Base-by-base conservation (phyloP, 1,140 invertebrate genomes). In the Ips typographus region DNA sequence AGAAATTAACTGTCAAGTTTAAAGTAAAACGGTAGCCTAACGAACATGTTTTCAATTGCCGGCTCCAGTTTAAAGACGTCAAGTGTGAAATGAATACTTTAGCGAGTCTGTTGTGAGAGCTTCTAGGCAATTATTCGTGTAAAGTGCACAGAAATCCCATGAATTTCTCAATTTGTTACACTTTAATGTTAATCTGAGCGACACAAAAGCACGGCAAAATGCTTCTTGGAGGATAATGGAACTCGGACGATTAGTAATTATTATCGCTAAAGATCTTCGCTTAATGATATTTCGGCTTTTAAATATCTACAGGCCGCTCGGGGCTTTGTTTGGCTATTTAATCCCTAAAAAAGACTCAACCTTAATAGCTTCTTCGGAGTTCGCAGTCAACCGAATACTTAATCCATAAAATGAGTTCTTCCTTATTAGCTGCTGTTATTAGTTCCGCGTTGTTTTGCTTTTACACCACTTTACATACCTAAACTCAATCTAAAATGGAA, bases 131-230 rank as follows among this genome's bases (percentile, higher is more conserved):
- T 55, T 55, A 55, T 55, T 55, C 52, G 37, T 2, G n/a, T 55
- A 55, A 55, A 55, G 37, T 55, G 37, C 52, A 55, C 5, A 55
- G 52, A 55, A 55, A 55, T 55, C 52, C 37, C 37, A 55, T 38
- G 52, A 55, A 55, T 55, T 55, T 55, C 52, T 36, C 37, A 55
- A 55, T 55, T 55, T 55, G 37, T 55, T 55, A 55, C 8, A 55
- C 52, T 49, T 49, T 49, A 49, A 55, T 37, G n/a, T 55, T 55
- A 55, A 55, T 55, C 52, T 1, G 6, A 36, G 52, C 37, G n/a
- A 22, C 52, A 55, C 37, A 38, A 55, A 55, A 38, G n/a, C 4
- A n/a, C 4, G 44, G 44, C 44, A n/a, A 47, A 47, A n/a, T 47
- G 52, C n/a, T 55, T 37, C 52, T 49, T 22, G 44, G 6, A 6